phyloP scores from a whole-genome alignment of 2,888 invertebrate genomes.

The Limenitis camilla region DNA sequence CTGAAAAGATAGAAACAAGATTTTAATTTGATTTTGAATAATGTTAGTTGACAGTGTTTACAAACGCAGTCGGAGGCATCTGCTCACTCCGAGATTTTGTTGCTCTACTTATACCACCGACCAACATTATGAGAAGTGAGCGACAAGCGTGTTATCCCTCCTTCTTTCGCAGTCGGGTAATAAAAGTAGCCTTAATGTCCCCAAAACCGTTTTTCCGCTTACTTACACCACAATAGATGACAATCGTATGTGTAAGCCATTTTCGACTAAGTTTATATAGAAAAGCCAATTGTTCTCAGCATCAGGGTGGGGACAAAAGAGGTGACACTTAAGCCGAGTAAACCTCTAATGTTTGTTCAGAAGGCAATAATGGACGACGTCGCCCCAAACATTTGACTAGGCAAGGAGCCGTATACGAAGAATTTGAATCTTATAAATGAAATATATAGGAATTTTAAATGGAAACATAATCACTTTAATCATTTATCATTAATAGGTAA shows the following conservation, averaged over 20 bases:
- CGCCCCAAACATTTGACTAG: slow-evolving; percentile 60
- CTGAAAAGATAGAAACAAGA: too few relatives aligned
- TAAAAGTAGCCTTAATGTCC: too few relatives aligned
- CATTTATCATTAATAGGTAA: too few relatives aligned
- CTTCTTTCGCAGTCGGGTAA: too few relatives aligned
- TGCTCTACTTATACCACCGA: too few relatives aligned
- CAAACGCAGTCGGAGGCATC: too few relatives aligned
- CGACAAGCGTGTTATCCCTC: too few relatives aligned
- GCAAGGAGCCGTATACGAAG: slow-evolving; percentile 36
- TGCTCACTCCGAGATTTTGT: too few relatives aligned
- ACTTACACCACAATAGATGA: slow-evolving; percentile 2
- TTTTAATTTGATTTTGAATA: too few relatives aligned
- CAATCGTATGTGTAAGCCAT: slow-evolving; percentile 5
- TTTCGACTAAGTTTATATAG: slow-evolving; percentile 18
- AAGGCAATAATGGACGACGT: slow-evolving; percentile 66
- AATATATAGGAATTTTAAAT: background rate
- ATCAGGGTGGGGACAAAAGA: slow-evolving; percentile 34
- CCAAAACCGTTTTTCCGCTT: background rate
- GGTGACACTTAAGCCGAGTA: slow-evolving; percentile 39
- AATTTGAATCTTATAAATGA: slow-evolving; percentile 23
- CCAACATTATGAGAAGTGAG: too few relatives aligned
- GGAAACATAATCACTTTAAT: too few relatives aligned
- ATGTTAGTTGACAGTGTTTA: too few relatives aligned
- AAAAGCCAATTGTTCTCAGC: slow-evolving; percentile 20
- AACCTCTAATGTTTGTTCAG: slow-evolving; percentile 57